Conservation (phyloP, 2,113 vertebrate genomes). For the Tinamus guttatus region DNA sequence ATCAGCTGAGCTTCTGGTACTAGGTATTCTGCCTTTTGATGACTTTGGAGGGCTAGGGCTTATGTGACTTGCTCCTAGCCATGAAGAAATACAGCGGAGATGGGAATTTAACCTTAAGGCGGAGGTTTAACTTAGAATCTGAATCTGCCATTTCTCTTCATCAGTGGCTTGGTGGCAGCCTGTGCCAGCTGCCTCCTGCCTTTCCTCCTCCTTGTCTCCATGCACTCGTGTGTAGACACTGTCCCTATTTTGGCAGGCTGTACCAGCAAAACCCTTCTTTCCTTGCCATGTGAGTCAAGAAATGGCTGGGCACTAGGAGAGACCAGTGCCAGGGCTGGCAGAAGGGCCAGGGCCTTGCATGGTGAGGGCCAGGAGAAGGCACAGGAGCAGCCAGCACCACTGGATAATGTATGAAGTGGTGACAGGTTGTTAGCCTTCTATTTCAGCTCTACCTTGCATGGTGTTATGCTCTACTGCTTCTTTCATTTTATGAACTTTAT, state of each 20-base stretch:
- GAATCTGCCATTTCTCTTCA: neutral
- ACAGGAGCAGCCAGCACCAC: neutral
- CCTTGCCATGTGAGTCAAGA: no score
- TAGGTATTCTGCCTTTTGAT: rapidly evolving
- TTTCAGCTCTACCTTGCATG: neutral
- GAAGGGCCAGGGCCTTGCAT: neutral
- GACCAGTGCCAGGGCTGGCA: neutral
- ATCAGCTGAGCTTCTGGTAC: neutral
- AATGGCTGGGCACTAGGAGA: neutral
- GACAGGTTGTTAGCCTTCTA: neutral
- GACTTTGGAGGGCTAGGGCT: neutral
- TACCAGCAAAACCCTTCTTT: neutral
- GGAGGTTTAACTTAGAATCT: neutral
- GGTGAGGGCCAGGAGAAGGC: neutral
- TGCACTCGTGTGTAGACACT: neutral
- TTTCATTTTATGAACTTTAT: neutral
- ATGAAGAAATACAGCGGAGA: neutral
- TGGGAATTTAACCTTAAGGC: neutral
- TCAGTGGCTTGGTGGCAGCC: neutral
- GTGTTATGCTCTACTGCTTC: neutral
- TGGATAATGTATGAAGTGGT: neutral
- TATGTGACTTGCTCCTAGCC: neutral
- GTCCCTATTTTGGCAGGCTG: rapidly evolving
- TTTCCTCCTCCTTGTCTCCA: neutral
- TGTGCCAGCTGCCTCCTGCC: neutral